These are phyloP conservation scores for Phthorimaea operculella DNA, from an alignment of 1,140 invertebrate species.

Conservation along the genomic window DNA sequence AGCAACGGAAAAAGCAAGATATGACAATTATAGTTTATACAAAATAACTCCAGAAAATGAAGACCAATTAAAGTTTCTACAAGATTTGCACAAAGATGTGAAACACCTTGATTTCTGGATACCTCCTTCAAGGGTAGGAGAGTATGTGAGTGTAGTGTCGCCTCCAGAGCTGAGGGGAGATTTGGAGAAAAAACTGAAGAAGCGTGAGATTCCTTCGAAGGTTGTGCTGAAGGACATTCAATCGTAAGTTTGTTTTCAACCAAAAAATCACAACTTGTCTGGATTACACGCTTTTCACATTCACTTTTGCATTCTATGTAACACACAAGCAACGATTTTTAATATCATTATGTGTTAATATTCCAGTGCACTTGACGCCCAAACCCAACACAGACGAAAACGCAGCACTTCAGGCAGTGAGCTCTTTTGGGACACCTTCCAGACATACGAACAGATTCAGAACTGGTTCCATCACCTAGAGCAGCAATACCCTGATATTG, in stretches of 20 bases:
- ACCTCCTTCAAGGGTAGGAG: slow-evolving; percentile 23
- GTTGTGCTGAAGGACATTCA: slow-evolving; percentile 45
- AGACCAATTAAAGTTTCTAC: slow-evolving; percentile 13
- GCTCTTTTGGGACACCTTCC: slow-evolving; percentile 45
- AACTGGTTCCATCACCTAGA: slow-evolving; percentile 47
- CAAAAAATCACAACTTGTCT: no score
- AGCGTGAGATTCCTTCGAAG: slow-evolving; percentile 32
- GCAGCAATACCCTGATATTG: slow-evolving; percentile 29
- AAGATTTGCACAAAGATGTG: slow-evolving; percentile 33
- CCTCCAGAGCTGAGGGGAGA: slow-evolving; percentile 30
- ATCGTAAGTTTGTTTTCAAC: slow-evolving; percentile 56
- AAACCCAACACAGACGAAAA: slow-evolving; percentile 31
- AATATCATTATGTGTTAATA: not conserved
- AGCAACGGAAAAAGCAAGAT: slow-evolving; percentile 31
- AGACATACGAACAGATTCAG: slow-evolving; percentile 48
- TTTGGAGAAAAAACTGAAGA: slow-evolving; percentile 32
- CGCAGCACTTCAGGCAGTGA: slow-evolving; percentile 22
- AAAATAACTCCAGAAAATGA: slow-evolving; percentile 39
- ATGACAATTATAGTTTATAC: slow-evolving; percentile 44
- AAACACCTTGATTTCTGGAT: slow-evolving; percentile 43
- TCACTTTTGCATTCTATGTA: no score
- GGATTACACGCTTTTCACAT: no score
- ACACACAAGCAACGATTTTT: no score
- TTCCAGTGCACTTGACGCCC: slow-evolving; percentile 49
- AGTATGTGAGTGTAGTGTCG: slow-evolving; percentile 43